Percentiles rank a stretch among this genome's conserved stretches.
Evolutionary conservation across 2,113 vertebrate genomes (phyloP).

Genomic region (Syngnathoides biaculeatus): DNA sequence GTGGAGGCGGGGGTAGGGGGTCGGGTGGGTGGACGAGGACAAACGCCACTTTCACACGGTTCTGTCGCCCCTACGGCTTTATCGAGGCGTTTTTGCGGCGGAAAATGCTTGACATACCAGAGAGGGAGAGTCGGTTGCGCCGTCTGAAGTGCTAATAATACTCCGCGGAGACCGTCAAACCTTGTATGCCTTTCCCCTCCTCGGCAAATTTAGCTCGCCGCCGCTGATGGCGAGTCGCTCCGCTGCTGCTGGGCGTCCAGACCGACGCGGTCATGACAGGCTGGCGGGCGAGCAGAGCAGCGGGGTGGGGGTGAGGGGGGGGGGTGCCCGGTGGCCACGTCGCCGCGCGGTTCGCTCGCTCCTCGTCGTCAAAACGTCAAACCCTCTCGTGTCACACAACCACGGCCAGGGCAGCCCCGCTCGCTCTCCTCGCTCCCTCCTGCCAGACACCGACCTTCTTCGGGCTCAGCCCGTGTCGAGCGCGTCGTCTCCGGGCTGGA

Average conservation of each 20-base stretch:
- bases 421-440: constrained; percentile 62
- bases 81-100: constrained; percentile 46
- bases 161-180: constrained; percentile 66
- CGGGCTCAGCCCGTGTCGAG: constrained; percentile 52
- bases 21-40: neutral
- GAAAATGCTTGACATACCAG: constrained; percentile 77
- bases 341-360: neutral
- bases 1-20: neutral
- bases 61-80: constrained; percentile 14
- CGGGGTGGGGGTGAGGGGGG: neutral
- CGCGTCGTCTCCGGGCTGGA: constrained; percentile 45
- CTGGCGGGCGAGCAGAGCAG: neutral
- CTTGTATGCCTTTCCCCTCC: constrained; percentile 66
- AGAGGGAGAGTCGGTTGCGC: constrained; percentile 68
- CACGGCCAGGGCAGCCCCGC: constrained; percentile 59
- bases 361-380: constrained; percentile 51
- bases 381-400: constrained; percentile 58
- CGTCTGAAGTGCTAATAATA: constrained; percentile 76
- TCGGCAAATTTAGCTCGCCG: constrained; percentile 62
- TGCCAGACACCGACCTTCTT: constrained; percentile 57
- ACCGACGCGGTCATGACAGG: constrained; percentile 8
- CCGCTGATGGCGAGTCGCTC: constrained; percentile 10
- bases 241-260: constrained; percentile 3
- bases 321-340: constrained; percentile 1
- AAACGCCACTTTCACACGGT: constrained; percentile 6